Evolutionary conservation across 2,797 vertebrate species (phyloP).

Genomic region (Danionella dracula): DNA sequence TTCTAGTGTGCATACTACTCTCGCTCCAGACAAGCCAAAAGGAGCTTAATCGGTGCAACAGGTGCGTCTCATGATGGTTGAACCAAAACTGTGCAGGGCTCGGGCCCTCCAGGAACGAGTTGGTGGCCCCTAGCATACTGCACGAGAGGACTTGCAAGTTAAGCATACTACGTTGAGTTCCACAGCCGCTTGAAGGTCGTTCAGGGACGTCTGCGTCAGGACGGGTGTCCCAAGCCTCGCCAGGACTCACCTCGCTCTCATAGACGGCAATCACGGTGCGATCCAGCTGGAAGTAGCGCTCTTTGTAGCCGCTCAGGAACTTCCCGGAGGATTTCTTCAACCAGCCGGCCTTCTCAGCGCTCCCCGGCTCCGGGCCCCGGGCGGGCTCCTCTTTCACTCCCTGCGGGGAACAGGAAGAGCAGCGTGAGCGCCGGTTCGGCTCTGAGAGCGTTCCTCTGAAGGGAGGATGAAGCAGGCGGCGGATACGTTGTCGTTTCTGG

Average conservation of each 20-base stretch:
- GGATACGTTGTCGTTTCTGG: slow-evolving; percentile 13
- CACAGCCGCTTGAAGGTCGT: too few species aligned
- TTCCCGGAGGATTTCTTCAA: slow-evolving; percentile 85
- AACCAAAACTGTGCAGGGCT: too few species aligned
- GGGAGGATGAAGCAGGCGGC: slow-evolving; percentile 19
- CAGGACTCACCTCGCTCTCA: slow-evolving; percentile 89
- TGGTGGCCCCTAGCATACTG: too few species aligned
- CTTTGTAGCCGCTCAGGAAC: slow-evolving; percentile 83
- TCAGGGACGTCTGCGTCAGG: too few species aligned
- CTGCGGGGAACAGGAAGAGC: slow-evolving; percentile 50
- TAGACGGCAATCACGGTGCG: slow-evolving; percentile 79
- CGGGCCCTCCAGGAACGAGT: too few species aligned
- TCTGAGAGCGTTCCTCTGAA: slow-evolving; percentile 17
- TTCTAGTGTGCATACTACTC: too few species aligned
- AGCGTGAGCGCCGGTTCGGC: slow-evolving; percentile 40
- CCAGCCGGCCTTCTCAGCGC: slow-evolving; percentile 82
- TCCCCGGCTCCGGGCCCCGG: slow-evolving; percentile 59
- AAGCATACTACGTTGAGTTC: too few species aligned
- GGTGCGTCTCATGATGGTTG: too few species aligned
- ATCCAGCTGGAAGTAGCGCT: slow-evolving; percentile 84
- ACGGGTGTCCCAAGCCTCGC: too few species aligned
- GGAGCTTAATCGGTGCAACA: too few species aligned
- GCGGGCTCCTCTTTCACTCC: slow-evolving; percentile 72
- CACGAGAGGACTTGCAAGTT: too few species aligned
- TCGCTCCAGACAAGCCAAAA: too few species aligned